A percentile compares a stretch with the other conserved stretches of the same genome.
Conservation (phyloP, 2,888 invertebrate genomes). For the Apantesis nais region DNA sequence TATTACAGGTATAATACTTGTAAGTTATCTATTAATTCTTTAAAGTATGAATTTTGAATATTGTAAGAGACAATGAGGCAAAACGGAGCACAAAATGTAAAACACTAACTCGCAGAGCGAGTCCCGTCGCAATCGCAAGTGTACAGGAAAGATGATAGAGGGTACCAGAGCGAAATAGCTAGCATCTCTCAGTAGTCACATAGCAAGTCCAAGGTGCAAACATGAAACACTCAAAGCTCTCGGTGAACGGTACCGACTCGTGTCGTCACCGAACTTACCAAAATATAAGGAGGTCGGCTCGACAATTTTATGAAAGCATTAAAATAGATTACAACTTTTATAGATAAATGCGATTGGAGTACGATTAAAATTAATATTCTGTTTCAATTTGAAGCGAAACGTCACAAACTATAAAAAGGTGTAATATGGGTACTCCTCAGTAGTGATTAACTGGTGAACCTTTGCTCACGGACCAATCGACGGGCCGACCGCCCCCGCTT, state of each 20-base stretch:
- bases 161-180: conserved; percentile 84
- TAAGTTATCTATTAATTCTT: neutral
- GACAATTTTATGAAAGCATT: conserved; percentile 37
- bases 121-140: conserved; percentile 84
- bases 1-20: neutral
- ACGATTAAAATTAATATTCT: conserved; percentile 4
- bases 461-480: conserved; percentile 34
- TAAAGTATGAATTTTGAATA: conserved; percentile 14
- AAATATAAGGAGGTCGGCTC: conserved; percentile 59
- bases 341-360: neutral
- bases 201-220: conserved; percentile 87
- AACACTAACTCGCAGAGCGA: conserved; percentile 63
- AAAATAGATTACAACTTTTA: neutral
- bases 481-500: conserved; percentile 53
- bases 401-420: conserved; percentile 24
- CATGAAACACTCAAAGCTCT: conserved; percentile 87
- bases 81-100: conserved; percentile 59
- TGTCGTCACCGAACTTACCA: conserved; percentile 79
- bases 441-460: conserved; percentile 23
- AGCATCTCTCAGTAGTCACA: conserved; percentile 84
- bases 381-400: neutral
- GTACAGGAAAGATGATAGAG: conserved; percentile 85
- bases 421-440: conserved; percentile 17
- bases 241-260: conserved; percentile 76
- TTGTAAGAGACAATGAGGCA: conserved; percentile 45